Percentiles rank a stretch among this genome's conserved stretches.
Conservation (phyloP, 2,113 vertebrate genomes). For the Percopsis transmontana region DNA sequence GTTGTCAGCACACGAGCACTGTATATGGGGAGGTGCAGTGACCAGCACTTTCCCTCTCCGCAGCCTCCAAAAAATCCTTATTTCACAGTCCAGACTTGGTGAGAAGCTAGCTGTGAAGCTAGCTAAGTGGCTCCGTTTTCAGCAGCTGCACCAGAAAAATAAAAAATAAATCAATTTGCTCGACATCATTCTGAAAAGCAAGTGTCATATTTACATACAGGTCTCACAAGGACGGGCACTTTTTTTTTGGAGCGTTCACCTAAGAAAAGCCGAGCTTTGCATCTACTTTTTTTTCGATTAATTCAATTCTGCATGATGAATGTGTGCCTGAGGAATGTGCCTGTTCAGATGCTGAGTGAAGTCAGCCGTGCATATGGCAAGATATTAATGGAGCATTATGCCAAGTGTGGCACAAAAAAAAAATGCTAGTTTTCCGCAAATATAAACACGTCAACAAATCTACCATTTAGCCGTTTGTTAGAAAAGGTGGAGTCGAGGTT, state of each 20-base stretch:
- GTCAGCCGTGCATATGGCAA: conserved; percentile 12
- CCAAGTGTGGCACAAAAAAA: conserved; percentile 20
- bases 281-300: conserved; percentile 33
- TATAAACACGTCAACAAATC: no score
- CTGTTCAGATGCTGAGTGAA: conserved; percentile 51
- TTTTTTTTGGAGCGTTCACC: conserved; percentile 1
- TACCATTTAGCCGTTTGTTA: no score
- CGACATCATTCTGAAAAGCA: conserved; percentile 36
- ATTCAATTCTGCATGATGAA: conserved; percentile 37
- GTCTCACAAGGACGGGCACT: conserved; percentile 30
- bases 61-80: no score
- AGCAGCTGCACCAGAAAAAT: conserved; percentile 7
- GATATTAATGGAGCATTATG: conserved; percentile 39
- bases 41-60: no score
- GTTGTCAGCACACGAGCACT: no score
- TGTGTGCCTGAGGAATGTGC: conserved; percentile 38
- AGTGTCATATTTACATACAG: conserved; percentile 57
- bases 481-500: no score
- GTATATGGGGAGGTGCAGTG: no score
- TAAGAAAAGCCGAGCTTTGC: conserved; percentile 31
- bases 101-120: no score
- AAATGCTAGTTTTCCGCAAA: no score
- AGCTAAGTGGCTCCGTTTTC: conserved; percentile 21
- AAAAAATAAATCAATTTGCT: conserved; percentile 45
- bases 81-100: no score